These are phyloP conservation scores for Danionella cerebrum DNA, from an alignment of 2,113 vertebrate genomes.

Conservation along the genomic window DNA sequence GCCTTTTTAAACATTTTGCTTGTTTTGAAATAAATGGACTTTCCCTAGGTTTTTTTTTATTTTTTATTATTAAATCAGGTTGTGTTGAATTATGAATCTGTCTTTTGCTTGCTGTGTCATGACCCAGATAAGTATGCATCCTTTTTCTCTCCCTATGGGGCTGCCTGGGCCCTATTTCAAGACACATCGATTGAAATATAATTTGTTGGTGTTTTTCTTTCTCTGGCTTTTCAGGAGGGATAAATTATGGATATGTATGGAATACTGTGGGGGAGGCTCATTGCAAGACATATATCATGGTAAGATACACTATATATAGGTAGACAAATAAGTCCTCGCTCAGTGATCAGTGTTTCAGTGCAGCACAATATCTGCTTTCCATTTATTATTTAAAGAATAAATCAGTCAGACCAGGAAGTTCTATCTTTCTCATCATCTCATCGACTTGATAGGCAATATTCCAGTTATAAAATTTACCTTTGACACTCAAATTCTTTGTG, in stretches of 20 bases:
- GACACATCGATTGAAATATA: constrained; percentile 21
- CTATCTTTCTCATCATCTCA: background rate
- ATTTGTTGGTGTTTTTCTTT: constrained; percentile 28
- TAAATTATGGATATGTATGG: constrained; percentile 86
- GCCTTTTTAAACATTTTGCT: no score
- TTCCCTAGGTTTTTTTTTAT: no score
- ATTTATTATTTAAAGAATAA: background rate
- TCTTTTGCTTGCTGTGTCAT: constrained; percentile 14
- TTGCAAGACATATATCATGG: constrained; percentile 72
- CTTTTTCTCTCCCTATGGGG: constrained; percentile 2
- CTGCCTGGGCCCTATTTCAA: constrained; percentile 9
- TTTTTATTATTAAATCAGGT: background rate
- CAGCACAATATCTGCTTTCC: background rate
- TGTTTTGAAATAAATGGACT: no score
- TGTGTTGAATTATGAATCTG: background rate
- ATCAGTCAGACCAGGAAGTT: background rate
- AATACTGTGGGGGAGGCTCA: constrained; percentile 74
- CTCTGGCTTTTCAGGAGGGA: constrained; percentile 65
- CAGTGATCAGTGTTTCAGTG: background rate
- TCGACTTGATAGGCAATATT: no score
- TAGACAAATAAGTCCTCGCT: constrained; percentile 4
- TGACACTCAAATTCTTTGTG: no score
- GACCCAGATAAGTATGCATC: constrained; percentile 21
- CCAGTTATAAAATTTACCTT: no score
- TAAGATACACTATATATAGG: constrained; percentile 39